phyloP scores from a whole-genome alignment of 2,888 invertebrate genomes.

The Ornithoptera priamus region DNA sequence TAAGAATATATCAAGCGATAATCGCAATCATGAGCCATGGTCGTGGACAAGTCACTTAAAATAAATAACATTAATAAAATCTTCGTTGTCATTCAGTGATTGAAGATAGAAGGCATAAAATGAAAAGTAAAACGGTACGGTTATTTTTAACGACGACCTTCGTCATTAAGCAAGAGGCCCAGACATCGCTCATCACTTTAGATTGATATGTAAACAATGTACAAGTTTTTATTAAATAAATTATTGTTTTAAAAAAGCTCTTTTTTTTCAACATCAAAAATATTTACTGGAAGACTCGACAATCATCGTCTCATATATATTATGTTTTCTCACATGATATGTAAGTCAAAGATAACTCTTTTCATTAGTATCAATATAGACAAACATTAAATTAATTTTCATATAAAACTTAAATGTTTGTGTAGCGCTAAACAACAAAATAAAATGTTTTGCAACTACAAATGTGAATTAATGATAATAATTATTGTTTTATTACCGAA shows the following conservation, averaged over 20 bases:
- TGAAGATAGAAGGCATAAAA: constrained; percentile 36
- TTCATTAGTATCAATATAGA: too few relatives aligned
- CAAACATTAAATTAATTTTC: background rate
- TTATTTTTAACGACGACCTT: constrained; percentile 42
- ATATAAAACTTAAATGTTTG: background rate
- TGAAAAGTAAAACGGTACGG: constrained; percentile 38
- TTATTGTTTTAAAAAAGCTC: too few relatives aligned
- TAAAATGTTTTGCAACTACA: constrained; percentile 2
- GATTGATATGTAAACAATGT: constrained; percentile 1
- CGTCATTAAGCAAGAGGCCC: constrained; percentile 16
- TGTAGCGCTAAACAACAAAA: background rate
- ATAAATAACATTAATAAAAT: constrained; percentile 38
- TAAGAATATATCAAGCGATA: constrained; percentile 22
- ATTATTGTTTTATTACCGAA: constrained; percentile 4
- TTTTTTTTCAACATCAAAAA: too few relatives aligned
- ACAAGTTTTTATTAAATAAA: background rate
- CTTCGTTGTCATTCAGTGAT: constrained; percentile 41
- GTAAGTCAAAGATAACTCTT: too few relatives aligned
- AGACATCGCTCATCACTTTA: constrained; percentile 9
- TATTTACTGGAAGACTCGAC: too few relatives aligned
- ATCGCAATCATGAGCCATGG: constrained; percentile 23
- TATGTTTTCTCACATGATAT: too few relatives aligned
- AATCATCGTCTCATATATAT: too few relatives aligned
- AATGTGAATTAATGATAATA: background rate
- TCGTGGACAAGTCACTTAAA: constrained; percentile 29